Evolutionary conservation across 2,888 invertebrate species (phyloP), one percentile per base, ranked within the genome.

Genomic region (Dilophus febrilis): DNA sequence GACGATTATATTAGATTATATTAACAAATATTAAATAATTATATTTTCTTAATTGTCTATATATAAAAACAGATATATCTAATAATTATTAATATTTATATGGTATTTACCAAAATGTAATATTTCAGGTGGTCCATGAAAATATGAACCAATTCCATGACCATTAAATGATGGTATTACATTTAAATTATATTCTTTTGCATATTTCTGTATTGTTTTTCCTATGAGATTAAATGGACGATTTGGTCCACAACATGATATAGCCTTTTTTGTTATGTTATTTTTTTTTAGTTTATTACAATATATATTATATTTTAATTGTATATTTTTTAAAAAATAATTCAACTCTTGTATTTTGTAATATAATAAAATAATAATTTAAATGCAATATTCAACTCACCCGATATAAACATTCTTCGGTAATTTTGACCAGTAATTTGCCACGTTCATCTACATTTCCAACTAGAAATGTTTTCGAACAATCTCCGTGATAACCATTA

Each of bases 121-220:
- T 50, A 95, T 82, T 54, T 90, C 83, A 2, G 95, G 95, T 2
- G 83, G 80, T 0, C 86, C 90, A 65, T 95, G 94, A 57, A 95
- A 92, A 57, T 86, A 87, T 45, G 67, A 64, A 0, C 94, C 92
- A 48, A 95, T 90, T 1, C 95, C 95, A 63, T 95, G 94, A 0
- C 95, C 94, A 44, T 79, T 70, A 55, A 92, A 85, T 4, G 74
- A 72, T 4, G 85, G 84, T 37, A 94, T 64, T 2, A 90, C 73
- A 29, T 67, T 70, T 33, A 75, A 72, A 0, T 76, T 72, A 40
- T 71, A 60, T 43, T 65, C 61, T 43, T 64, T 64, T 1, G 86
- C 84, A 46, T 69, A 69, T 38, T 65, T 61, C 48, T 78, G 68
- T 49, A 87, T 77, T 41, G 63, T 63, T 35, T 64, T 58, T 2